A percentile compares a stretch with the other conserved stretches of the same genome.
Evolutionary conservation across 2,113 vertebrate species (phyloP).

Genomic region (Cercocebus atys): DNA sequence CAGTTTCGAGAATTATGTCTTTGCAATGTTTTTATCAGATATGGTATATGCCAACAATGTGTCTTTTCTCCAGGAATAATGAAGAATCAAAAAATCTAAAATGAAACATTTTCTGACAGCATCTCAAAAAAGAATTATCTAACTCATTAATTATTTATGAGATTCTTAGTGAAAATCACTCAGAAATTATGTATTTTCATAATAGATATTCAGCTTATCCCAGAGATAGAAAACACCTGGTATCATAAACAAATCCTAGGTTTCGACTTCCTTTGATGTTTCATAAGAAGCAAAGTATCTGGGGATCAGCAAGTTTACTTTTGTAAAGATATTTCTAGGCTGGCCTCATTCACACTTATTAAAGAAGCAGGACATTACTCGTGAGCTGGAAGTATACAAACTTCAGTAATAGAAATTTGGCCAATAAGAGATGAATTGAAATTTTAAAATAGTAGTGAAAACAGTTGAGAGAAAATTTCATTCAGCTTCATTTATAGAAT

Average conservation of each 20-base stretch:
- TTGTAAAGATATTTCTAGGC: background rate
- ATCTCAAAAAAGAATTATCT: background rate
- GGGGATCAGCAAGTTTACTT: background rate
- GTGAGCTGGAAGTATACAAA: background rate
- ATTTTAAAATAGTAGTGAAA: conserved; percentile 31
- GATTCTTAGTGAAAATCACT: conserved; percentile 17
- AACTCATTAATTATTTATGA: conserved; percentile 47
- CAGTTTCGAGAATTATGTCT: background rate
- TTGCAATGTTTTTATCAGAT: conserved; percentile 29
- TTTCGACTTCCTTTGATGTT: background rate
- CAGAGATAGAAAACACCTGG: background rate
- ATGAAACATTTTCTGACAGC: background rate
- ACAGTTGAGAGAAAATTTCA: background rate
- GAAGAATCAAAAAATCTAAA: conserved; percentile 46
- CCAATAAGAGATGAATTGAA: background rate
- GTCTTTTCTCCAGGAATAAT: background rate
- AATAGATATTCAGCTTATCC: conserved; percentile 8
- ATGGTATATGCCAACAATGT: background rate
- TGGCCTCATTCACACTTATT: background rate
- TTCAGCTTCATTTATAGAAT: background rate
- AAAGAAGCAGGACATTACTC: background rate
- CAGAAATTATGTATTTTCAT: conserved; percentile 16
- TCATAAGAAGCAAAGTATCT: background rate
- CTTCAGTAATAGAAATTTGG: background rate
- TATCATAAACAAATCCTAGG: conserved; percentile 24